phyloP scores from a whole-genome alignment of 2,888 invertebrate genomes.

The Lasioglossum morio region DNA sequence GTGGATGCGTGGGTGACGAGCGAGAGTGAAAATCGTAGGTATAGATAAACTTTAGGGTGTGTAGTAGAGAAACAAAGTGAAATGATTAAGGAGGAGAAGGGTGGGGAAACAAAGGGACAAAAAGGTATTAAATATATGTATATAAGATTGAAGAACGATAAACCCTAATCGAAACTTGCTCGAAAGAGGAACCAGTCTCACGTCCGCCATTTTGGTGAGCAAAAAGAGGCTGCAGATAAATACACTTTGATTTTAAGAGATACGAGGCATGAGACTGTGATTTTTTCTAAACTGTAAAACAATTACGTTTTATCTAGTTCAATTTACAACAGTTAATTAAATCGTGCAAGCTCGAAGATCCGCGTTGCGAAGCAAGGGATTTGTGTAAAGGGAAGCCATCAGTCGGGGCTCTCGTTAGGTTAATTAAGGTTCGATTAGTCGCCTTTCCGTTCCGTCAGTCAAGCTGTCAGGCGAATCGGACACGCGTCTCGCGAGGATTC shows the following conservation, averaged over 20 bases:
- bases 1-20: no score
- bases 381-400: neutral
- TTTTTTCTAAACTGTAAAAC: neutral
- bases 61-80: no score
- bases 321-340: neutral
- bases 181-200: neutral
- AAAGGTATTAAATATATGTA: no score
- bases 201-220: neutral
- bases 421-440: slow-evolving; percentile 43
- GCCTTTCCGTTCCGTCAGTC: slow-evolving; percentile 38
- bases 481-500: slow-evolving; percentile 15
- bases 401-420: slow-evolving; percentile 7
- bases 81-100: no score
- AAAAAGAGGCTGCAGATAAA: neutral
- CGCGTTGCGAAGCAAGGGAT: neutral
- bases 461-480: slow-evolving; percentile 37
- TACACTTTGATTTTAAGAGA: neutral
- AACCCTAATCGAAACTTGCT: neutral
- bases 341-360: neutral
- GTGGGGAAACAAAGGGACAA: no score
- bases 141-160: no score
- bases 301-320: neutral
- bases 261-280: neutral
- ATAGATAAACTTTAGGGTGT: no score
- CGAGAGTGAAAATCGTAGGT: no score